Evolutionary conservation across 2,113 vertebrate genomes (phyloP).

Genomic region (Phaethon lepturus): DNA sequence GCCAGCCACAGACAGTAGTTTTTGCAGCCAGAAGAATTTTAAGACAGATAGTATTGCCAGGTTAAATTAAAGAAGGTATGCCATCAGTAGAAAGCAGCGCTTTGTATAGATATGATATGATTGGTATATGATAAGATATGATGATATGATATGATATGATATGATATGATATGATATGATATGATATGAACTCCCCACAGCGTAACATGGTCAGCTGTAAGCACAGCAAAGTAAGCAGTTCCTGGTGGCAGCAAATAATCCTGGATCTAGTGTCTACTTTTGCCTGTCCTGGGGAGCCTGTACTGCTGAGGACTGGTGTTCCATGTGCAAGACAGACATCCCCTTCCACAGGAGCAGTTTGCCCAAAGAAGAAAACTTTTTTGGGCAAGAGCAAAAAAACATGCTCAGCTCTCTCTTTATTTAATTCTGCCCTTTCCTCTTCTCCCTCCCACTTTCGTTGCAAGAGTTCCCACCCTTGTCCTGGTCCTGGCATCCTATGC

Average conservation of each 20-base stretch:
- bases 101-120: not conserved
- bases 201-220: not conserved
- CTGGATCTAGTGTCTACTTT: not conserved
- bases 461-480: not conserved
- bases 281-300: not conserved
- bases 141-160: not conserved
- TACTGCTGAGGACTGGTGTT: not conserved
- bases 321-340: not conserved
- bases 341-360: not conserved
- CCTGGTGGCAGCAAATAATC: not conserved
- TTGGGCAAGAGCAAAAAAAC: not conserved
- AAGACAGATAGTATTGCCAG: constrained; percentile 45
- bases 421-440: not conserved
- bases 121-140: not conserved
- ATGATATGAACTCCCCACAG: not conserved
- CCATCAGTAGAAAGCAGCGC: not conserved
- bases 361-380: not conserved
- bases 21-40: constrained; percentile 40
- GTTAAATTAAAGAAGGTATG: constrained; percentile 23
- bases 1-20: constrained; percentile 17
- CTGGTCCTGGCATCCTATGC: not conserved
- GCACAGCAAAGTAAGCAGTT: rapidly evolving
- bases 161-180: not conserved
- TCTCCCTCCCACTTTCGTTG: not conserved
- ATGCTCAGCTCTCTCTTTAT: not conserved